Conservation (phyloP, 2,113 vertebrate genomes). For the Corythaeola cristata region DNA sequence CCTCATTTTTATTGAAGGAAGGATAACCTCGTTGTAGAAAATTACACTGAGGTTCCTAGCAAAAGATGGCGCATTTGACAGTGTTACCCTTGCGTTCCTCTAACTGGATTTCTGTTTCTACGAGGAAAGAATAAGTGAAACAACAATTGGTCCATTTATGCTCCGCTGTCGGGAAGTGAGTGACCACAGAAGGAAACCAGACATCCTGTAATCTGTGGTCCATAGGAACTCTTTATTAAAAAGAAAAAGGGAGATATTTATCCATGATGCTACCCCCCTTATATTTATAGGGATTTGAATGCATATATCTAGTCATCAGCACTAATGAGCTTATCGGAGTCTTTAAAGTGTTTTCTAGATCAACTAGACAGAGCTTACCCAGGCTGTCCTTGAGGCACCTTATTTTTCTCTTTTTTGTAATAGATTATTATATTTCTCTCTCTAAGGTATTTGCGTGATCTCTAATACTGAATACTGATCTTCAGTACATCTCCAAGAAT, state of each 20-base stretch:
- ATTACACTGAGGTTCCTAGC: neutral
- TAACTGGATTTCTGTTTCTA: neutral
- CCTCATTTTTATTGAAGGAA: neutral
- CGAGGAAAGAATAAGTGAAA: neutral
- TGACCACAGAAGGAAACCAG: neutral
- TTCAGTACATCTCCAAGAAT: constrained; percentile 7
- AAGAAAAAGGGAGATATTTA: neutral
- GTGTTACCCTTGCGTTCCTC: neutral
- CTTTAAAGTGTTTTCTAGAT: constrained; percentile 37
- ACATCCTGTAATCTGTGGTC: neutral
- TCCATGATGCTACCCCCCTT: neutral
- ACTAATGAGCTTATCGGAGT: constrained; percentile 58
- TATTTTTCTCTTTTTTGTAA: neutral
- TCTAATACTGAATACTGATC: neutral
- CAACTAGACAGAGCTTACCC: neutral
- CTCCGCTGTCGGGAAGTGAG: neutral
- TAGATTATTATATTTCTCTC: constrained; percentile 38
- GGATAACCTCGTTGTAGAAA: neutral
- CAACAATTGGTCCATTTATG: neutral
- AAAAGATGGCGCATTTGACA: neutral
- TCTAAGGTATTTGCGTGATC: constrained; percentile 23
- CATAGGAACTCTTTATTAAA: neutral
- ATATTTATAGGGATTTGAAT: neutral
- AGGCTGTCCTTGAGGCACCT: constrained; percentile 6
- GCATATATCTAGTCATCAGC: neutral